Evolutionary conservation across 2,888 invertebrate species (phyloP).

Genomic region (Apotomis betuletana): DNA sequence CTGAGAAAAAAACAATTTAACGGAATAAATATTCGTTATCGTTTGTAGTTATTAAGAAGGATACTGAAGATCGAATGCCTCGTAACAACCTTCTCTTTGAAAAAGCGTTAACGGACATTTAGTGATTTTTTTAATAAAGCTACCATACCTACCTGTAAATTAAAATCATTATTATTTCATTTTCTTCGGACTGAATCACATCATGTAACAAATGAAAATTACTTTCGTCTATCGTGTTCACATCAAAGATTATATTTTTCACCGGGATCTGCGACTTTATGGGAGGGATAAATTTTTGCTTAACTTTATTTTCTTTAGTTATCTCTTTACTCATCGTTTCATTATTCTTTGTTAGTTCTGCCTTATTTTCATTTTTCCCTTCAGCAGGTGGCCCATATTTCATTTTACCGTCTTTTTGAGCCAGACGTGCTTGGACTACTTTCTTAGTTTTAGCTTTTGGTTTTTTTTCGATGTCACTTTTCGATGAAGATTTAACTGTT

Average conservation of each 20-base stretch:
- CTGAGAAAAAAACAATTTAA: conserved; percentile 52
- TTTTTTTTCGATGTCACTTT: conserved; percentile 9
- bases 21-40: too few relatives aligned
- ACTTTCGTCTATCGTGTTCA: conserved; percentile 51
- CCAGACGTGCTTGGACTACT: conserved; percentile 65
- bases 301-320: conserved; percentile 55
- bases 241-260: conserved; percentile 56
- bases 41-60: too few relatives aligned
- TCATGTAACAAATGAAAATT: conserved; percentile 43
- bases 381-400: conserved; percentile 64
- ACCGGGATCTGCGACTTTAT: conserved; percentile 66
- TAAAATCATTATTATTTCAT: conserved; percentile 54
- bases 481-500: background rate
- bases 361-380: conserved; percentile 20
- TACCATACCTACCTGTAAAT: conserved; percentile 55
- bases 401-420: conserved; percentile 72
- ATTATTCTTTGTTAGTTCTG: conserved; percentile 18
- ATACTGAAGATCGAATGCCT: too few relatives aligned
- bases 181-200: conserved; percentile 39
- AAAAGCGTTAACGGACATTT: too few relatives aligned
- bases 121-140: too few relatives aligned
- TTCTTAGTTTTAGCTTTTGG: conserved; percentile 50
- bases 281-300: conserved; percentile 64
- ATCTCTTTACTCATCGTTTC: conserved; percentile 31
- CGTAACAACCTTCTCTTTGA: too few relatives aligned